phyloP scores from a whole-genome alignment of 2,113 vertebrate species.

The Eptesicus fuscus region DNA sequence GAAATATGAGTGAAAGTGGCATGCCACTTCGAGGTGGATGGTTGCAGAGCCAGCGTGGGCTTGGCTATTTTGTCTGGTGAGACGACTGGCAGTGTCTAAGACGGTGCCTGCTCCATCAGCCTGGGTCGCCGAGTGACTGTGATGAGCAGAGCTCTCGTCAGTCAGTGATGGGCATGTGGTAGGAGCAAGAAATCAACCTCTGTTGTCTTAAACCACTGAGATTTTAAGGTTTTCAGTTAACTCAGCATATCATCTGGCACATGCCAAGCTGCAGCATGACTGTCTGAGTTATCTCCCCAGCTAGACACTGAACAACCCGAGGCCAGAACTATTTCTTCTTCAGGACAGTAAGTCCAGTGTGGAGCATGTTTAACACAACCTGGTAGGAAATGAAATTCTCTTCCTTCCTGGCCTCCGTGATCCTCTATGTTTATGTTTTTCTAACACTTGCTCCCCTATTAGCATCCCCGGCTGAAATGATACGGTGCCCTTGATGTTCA shows the following conservation, averaged over 20 bases:
- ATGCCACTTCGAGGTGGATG: not conserved
- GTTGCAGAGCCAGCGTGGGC: not conserved
- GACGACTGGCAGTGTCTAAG: not conserved
- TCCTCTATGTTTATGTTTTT: not conserved
- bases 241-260: not conserved
- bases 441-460: not conserved
- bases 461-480: not conserved
- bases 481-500: not conserved
- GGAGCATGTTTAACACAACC: not conserved
- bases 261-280: not conserved
- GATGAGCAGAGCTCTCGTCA: not conserved
- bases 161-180: not conserved
- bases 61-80: not conserved
- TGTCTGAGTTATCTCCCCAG: not conserved
- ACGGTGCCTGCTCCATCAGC: not conserved
- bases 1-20: not conserved
- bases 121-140: not conserved
- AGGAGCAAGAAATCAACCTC: not conserved
- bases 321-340: not conserved
- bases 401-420: not conserved
- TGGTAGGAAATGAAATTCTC: not conserved
- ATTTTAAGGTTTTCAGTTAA: not conserved
- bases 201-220: not conserved
- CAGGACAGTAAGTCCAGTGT: not conserved
- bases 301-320: not conserved